Evolutionary conservation across 2,888 invertebrate genomes (phyloP).

Genomic region (Luffia ferchaultella): DNA sequence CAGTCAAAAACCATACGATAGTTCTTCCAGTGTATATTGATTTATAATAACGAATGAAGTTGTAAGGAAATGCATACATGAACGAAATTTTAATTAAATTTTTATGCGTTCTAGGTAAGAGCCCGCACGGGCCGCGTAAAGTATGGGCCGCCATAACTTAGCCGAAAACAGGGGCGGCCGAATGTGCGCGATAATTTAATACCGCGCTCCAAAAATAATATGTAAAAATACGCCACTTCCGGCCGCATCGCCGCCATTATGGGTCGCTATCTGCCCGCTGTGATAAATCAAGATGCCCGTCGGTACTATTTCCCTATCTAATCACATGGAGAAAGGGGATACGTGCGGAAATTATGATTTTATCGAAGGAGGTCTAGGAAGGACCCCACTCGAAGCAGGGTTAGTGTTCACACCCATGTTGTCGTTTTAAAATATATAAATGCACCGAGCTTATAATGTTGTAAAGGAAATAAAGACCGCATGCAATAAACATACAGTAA

Average conservation of each 20-base stretch:
- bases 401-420: not conserved
- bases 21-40: too few species aligned
- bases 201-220: slow-evolving; percentile 40
- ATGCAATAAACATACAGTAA: too few species aligned
- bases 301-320: slow-evolving; percentile 58
- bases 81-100: not conserved
- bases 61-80: too few species aligned
- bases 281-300: slow-evolving; percentile 51
- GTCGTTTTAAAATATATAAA: too few species aligned
- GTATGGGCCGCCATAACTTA: slow-evolving; percentile 7
- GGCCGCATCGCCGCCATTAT: slow-evolving; percentile 41
- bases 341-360: slow-evolving; percentile 8
- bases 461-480: too few species aligned
- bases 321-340: slow-evolving; percentile 24
- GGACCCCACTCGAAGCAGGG: not conserved
- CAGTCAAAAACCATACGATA: too few species aligned
- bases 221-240: slow-evolving; percentile 48
- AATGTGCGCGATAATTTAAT: slow-evolving; percentile 37
- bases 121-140: slow-evolving; percentile 1
- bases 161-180: slow-evolving; percentile 4
- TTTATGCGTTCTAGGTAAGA: not conserved
- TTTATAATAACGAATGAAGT: too few species aligned
- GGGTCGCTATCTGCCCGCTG: slow-evolving; percentile 46
- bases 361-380: not conserved
- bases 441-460: too few species aligned